Base-by-base conservation (phyloP, 2,888 invertebrate genomes). In the Aradus depressus region DNA sequence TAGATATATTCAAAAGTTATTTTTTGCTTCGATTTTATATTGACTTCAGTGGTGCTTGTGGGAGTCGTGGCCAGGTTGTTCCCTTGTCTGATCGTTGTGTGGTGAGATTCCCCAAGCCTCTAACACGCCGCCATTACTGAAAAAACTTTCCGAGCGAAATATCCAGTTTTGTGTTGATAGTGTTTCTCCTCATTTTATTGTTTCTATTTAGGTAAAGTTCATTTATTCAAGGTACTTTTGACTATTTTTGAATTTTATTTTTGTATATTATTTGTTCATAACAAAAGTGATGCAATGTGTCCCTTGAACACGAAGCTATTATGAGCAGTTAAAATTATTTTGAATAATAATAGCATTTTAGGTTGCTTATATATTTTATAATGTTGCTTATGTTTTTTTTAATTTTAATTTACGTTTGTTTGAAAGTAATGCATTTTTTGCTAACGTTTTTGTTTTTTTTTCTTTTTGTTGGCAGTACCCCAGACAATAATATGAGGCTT, bases 21-120 rank as follows among this genome's bases (percentile, higher is more conserved):
- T 47, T 37, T 47, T 47, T 47, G 37, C 28, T 47, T 37, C 25
- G 37, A 23, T 25, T 10, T 37, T 47, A 16, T 25, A 25, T 35
- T 47, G 47, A 32, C 28, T 47, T 38, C 37, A 47, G 47, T 47
- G 28, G 38, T n/a, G n/a, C n/a, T 47, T 37, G 19, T 26, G 28
- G 26, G 37, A 47, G 47, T 47, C 23, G 35, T 37, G 47, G 47
- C 32, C 35, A 32, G 35, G 45, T 45, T 45, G 45, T 45, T 45
- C 38, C 38, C 21, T 47, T 37, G 37, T 37, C 47, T 37, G 31
- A 44, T 44, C 38, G 47, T 47, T 47, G 47, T 47, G 37, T 47
- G 47, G 35, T 47, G 44, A 14, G 42, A 42, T 42, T 28, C 18
- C 28, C 23, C 23, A 42, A 42, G 44, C 47, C 38, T 37, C 37